Conservation (phyloP, 2,797 vertebrate species). For the Gymnocypris eckloni region DNA sequence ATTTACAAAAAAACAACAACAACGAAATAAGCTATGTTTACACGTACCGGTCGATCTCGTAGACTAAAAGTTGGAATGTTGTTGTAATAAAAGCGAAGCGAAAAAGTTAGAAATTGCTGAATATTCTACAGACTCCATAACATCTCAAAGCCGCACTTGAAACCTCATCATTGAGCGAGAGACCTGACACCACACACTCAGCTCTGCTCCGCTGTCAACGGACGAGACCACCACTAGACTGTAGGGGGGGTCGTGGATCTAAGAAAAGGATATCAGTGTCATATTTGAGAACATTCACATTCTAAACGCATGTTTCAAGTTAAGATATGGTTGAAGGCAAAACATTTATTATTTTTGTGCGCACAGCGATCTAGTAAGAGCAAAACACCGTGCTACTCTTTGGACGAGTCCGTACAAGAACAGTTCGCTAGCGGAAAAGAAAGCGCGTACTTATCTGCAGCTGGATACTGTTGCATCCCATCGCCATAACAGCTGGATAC, state of each 20-base stretch:
- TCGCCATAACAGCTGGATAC: neutral
- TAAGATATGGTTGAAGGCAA: too few species aligned
- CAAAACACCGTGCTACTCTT: neutral
- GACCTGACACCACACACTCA: constrained; percentile 72
- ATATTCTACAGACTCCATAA: constrained; percentile 39
- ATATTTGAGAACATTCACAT: neutral
- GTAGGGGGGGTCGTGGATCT: constrained; percentile 45
- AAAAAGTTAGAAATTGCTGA: constrained; percentile 4
- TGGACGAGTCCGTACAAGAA: constrained; percentile 14
- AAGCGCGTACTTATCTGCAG: neutral
- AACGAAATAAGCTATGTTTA: neutral
- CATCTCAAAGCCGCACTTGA: constrained; percentile 55
- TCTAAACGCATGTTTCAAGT: neutral
- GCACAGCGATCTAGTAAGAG: too few species aligned
- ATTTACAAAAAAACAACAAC: constrained; percentile 12
- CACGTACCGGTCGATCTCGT: neutral
- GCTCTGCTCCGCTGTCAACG: constrained; percentile 72
- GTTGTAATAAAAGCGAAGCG: neutral
- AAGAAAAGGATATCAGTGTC: neutral
- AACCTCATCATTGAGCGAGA: constrained; percentile 66
- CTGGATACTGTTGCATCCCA: neutral
- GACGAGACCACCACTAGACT: constrained; percentile 59
- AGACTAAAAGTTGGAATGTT: neutral
- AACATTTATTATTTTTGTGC: fast-evolving
- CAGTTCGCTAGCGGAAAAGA: neutral